Conservation (phyloP, 2,888 invertebrate genomes). For the Eupsilia transversa region DNA sequence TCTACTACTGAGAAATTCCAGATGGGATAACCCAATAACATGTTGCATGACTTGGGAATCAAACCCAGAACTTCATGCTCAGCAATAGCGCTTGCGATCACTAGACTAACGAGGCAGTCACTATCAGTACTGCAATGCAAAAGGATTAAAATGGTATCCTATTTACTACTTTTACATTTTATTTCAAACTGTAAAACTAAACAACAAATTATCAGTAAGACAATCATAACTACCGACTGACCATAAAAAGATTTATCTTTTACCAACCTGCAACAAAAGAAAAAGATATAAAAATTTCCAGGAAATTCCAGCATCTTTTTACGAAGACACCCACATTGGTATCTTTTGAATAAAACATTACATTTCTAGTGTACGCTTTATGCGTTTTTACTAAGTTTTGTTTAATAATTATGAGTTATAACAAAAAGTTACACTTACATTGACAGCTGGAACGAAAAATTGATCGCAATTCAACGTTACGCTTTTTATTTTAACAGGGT, state of each 20-base stretch:
- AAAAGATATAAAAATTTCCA: conserved; percentile 30
- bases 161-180: neutral
- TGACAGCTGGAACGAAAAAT: conserved; percentile 55
- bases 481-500: conserved; percentile 20
- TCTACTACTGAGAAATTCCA: neutral
- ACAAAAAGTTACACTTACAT: conserved; percentile 39
- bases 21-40: neutral
- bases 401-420: conserved; percentile 48
- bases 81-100: neutral
- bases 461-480: conserved; percentile 32
- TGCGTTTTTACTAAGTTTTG: conserved; percentile 36
- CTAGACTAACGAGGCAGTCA: too few relatives aligned
- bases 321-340: conserved; percentile 32
- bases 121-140: neutral
- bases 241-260: conserved; percentile 24
- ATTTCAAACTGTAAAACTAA: neutral
- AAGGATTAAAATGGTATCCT: neutral
- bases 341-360: conserved; percentile 58
- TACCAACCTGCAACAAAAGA: conserved; percentile 22
- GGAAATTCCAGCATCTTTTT: conserved; percentile 58
- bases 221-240: neutral
- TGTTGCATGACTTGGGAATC: neutral
- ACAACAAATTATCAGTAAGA: neutral
- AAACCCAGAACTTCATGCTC: neutral
- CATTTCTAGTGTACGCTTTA: conserved; percentile 46